Evolutionary conservation across 2,888 invertebrate genomes (phyloP).

Genomic region (Caenorhabditis zanzibari): DNA sequence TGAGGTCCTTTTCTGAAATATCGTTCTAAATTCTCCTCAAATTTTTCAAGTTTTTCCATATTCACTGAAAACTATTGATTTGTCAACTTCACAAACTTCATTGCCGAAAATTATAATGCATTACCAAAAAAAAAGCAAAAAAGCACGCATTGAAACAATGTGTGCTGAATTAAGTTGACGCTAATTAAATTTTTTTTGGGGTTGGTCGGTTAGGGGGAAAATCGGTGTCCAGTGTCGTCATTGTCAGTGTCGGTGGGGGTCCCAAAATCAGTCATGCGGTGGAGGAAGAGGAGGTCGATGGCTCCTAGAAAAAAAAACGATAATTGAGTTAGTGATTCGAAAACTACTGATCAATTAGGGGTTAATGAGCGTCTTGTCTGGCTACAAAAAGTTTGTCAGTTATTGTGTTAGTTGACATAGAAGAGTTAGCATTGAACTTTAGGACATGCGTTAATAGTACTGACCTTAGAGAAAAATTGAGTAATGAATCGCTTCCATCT

Average conservation of each 20-base stretch:
- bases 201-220: no score
- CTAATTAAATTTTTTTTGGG: slow-evolving; percentile 24
- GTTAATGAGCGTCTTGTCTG: not conserved
- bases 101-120: not conserved
- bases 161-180: slow-evolving; percentile 40
- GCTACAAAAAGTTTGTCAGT: not conserved
- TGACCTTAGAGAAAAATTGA: no score
- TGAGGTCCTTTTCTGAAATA: no score
- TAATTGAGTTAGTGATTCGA: slow-evolving; percentile 18
- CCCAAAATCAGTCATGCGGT: slow-evolving; percentile 10
- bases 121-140: not conserved
- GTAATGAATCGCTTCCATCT: no score
- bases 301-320: slow-evolving; percentile 31
- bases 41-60: no score
- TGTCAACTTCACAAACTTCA: slow-evolving; percentile 52
- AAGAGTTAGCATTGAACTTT: no score
- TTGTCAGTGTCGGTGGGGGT: not conserved
- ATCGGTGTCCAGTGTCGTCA: not conserved
- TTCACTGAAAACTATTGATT: not conserved
- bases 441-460: not conserved
- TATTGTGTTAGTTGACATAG: no score
- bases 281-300: slow-evolving; percentile 29
- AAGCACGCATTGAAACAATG: not conserved
- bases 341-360: not conserved
- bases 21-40: no score